Evolutionary conservation across 2,888 invertebrate species (phyloP), one percentile per base, ranked within the genome.

Genomic region (Synanthedon andrenaeformis): DNA sequence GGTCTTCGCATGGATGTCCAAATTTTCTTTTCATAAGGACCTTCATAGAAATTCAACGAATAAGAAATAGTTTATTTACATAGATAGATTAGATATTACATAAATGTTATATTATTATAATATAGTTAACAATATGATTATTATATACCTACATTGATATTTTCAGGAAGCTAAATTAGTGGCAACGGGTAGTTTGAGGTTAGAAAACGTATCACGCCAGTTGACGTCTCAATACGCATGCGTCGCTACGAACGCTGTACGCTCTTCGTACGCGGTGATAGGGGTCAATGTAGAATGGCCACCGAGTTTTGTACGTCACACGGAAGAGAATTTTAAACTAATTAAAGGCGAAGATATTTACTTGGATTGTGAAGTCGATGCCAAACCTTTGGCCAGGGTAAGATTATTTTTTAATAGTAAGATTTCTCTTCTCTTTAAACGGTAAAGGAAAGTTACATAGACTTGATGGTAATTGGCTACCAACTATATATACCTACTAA

Each of bases 201-300:
- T 87, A 0, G 2, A 52, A 0, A 84, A 83, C 53, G 67, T 83
- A 4, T 70, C 79, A 1, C 78, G 88, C 0, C 41, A 62, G 0
- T 85, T 91, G 59, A 76, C 85, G 3, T 88, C 90, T 0, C 76
- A 78, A 1, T 92, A 91, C 68, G 85, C 88, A 0, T 93, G 92
- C 62, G 78, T 89, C 1, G 91, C 89, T 0, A 74, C 80, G 19
- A 92, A 92, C 72, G 77, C 80, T 0, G 90, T 90, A 0, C 92
- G 91, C 0, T 82, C 86, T 0, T 82, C 82, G 1, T 78, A 84
- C 51, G 82, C 89, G 1, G 76, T 77, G 1, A 87, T 91, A 52
- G 64, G 72, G n/a, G 66, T 93, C 0, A 71, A 72, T 12, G 90
- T 93, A 0, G 82, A 90, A 56, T 87, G 89, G 83, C 65, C 83